Evolutionary conservation across 2,113 vertebrate genomes (phyloP).

Genomic region (Pipra filicauda): DNA sequence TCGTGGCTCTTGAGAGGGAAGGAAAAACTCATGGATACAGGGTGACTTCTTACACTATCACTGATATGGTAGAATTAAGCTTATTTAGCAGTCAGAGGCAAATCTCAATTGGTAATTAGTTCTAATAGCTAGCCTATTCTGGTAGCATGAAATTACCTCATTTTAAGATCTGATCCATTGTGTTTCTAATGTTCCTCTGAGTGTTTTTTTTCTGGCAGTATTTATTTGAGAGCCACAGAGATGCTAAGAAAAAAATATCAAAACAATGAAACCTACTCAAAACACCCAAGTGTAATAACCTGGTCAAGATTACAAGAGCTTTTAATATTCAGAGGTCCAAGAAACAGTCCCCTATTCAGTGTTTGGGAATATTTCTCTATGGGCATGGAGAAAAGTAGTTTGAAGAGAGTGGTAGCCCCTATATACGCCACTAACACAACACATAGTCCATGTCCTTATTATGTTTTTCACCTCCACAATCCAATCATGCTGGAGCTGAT

Average conservation of each 20-base stretch:
- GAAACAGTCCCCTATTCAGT: background rate
- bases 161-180: background rate
- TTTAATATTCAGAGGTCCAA: background rate
- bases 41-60: accelerated
- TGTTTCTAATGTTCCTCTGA: background rate
- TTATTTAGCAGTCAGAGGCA: background rate
- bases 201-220: background rate
- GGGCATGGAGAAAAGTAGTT: background rate
- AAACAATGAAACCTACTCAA: background rate
- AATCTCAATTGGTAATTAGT: background rate
- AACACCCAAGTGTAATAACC: background rate
- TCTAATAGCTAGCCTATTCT: background rate
- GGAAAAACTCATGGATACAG: accelerated
- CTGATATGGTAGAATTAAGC: background rate
- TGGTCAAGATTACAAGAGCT: background rate
- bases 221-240: background rate
- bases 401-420: background rate
- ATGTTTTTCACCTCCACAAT: background rate
- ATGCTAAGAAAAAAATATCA: background rate
- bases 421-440: background rate
- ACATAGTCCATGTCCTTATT: background rate
- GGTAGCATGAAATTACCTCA: background rate
- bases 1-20: background rate
- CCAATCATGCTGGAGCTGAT: background rate
- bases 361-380: background rate